phyloP scores from a whole-genome alignment of 2,113 vertebrate species.

The Nibea albiflora region DNA sequence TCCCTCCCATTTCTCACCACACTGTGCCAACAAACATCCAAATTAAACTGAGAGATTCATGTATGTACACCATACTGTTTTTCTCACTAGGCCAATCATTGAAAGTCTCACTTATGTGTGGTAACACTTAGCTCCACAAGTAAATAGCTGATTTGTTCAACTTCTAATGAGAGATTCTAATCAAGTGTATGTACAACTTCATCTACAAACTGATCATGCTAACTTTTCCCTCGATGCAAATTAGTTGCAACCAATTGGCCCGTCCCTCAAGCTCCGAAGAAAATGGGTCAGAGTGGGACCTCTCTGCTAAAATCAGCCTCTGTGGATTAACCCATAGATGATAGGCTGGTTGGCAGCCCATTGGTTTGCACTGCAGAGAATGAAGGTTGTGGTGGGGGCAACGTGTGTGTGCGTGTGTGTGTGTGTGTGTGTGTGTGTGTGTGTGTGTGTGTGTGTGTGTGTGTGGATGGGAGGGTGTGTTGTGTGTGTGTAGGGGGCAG shows the following conservation, averaged over 20 bases:
- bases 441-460: constrained; percentile 33
- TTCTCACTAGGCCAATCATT: no score
- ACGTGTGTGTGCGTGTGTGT: constrained; percentile 41
- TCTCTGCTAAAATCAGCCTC: constrained; percentile 6
- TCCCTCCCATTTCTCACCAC: not conserved
- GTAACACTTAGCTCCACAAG: not conserved
- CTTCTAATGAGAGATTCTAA: not conserved
- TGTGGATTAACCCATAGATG: constrained; percentile 48
- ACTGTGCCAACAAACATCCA: not conserved
- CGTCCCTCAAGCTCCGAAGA: not conserved
- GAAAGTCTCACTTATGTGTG: no score
- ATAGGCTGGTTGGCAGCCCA: constrained; percentile 41
- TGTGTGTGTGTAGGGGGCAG: constrained; percentile 28
- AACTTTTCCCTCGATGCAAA: not conserved
- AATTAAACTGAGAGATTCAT: no score
- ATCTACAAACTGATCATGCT: not conserved
- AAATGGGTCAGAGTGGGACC: constrained; percentile 57
- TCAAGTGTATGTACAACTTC: not conserved
- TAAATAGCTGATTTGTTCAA: not conserved
- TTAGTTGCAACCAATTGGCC: not conserved
- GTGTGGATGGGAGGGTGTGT: not conserved
- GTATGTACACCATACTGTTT: no score
- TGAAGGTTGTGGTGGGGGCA: constrained; percentile 54
- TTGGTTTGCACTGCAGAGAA: constrained; percentile 54
- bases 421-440: constrained; percentile 33